phyloP scores from a whole-genome alignment of 37 sponge, comb jelly and placozoan species.

The Cladorhizidae sp. region DNA sequence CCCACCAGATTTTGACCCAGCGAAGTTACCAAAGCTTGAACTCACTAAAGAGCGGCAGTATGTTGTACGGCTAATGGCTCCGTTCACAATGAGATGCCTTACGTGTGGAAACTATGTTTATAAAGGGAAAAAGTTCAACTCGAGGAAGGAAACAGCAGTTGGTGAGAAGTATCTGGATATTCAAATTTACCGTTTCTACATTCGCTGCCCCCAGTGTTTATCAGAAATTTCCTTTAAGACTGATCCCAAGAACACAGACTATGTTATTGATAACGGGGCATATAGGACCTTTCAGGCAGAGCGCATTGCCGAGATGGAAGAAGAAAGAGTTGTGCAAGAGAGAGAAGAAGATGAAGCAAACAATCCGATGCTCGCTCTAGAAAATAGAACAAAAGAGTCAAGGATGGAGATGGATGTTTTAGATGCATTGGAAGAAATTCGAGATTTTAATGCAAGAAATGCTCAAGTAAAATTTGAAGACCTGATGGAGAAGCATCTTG shows the following conservation, averaged over 20 bases:
- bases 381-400: conserved; percentile 94
- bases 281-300: conserved; percentile 94
- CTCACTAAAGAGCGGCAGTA: conserved; percentile 79
- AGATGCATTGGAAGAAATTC: conserved; percentile 95
- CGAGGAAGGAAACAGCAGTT: conserved; percentile 85
- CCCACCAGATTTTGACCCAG: conserved; percentile 95
- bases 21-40: conserved; percentile 83
- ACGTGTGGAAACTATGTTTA: conserved; percentile 98
- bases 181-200: conserved; percentile 91
- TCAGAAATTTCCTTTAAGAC: conserved; percentile 98
- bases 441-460: conserved; percentile 93
- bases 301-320: conserved; percentile 78
- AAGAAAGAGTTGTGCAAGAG: conserved; percentile 68
- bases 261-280: conserved; percentile 94
- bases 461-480: conserved; percentile 69
- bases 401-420: conserved; percentile 96
- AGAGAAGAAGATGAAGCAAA: conserved; percentile 94
- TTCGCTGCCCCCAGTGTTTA: conserved; percentile 92
- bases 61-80: conserved; percentile 95
- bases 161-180: conserved; percentile 91
- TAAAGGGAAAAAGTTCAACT: conserved; percentile 97
- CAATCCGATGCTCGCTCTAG: conserved; percentile 96
- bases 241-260: conserved; percentile 96
- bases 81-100: conserved; percentile 96
- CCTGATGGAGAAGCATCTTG: conserved; percentile 63